A percentile compares a stretch with the other conserved stretches of the same genome.
phyloP scores from a whole-genome alignment of 2,888 invertebrate species.

The Strigamia transsilvanica region DNA sequence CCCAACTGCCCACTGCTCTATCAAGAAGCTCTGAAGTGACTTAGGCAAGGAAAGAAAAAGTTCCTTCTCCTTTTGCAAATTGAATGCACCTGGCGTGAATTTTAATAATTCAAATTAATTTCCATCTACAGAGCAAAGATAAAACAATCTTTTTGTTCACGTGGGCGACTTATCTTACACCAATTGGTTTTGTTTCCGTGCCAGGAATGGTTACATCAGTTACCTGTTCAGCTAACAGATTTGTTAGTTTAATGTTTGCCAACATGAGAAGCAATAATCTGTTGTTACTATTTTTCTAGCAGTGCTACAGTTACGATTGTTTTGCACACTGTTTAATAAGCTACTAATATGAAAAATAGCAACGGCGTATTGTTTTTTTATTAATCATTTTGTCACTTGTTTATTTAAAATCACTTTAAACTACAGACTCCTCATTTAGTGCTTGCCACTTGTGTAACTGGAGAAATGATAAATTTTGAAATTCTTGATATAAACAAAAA shows the following conservation, averaged over 20 bases:
- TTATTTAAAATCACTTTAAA: no score
- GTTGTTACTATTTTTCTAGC: no score
- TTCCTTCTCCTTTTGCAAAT: neutral
- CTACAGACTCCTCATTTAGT: neutral
- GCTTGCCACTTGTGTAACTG: constrained; percentile 7
- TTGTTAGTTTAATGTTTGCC: neutral
- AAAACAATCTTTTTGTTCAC: neutral
- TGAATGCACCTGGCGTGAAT: neutral
- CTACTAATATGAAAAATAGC: no score
- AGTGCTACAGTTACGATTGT: no score
- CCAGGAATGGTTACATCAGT: neutral
- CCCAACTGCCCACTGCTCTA: no score
- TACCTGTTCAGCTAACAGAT: neutral
- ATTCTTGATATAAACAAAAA: neutral
- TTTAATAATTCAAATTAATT: neutral
- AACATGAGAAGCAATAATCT: no score
- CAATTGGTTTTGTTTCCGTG: neutral
- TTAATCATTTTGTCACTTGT: no score
- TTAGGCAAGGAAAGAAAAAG: neutral
- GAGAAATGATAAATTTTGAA: neutral
- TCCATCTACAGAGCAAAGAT: neutral
- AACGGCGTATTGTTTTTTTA: no score
- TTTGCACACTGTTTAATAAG: no score
- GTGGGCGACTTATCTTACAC: neutral
- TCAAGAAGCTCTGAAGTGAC: no score